These are phyloP conservation scores for Rotaria macrura DNA, from an alignment of 2,888 invertebrate genomes.

Conservation along the genomic window DNA sequence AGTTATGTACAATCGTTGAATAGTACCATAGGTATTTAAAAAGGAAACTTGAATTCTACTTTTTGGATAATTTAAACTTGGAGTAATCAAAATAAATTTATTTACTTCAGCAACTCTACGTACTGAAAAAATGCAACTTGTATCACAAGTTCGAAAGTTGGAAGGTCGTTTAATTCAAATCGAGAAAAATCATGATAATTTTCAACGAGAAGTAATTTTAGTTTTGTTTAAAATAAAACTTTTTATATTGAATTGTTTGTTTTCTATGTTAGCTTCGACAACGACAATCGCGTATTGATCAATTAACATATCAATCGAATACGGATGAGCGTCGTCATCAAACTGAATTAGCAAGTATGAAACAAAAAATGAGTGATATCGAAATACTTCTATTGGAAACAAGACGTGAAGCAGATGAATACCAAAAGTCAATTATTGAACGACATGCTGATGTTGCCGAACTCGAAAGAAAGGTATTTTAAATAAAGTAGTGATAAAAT, in stretches of 20 bases:
- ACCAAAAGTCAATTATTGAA: slow-evolving; percentile 44
- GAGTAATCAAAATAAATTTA: no score
- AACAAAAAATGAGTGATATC: slow-evolving; percentile 41
- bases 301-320: slow-evolving; percentile 44
- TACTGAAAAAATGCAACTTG: slow-evolving; percentile 45
- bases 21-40: slow-evolving; percentile 42
- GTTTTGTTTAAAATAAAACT: background rate
- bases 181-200: slow-evolving; percentile 36
- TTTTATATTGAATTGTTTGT: background rate
- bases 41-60: background rate
- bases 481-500: no score
- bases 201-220: background rate
- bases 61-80: no score
- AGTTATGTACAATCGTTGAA: slow-evolving; percentile 44
- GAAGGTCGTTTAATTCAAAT: slow-evolving; percentile 42
- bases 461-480: slow-evolving; percentile 41
- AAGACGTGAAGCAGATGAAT: slow-evolving; percentile 47
- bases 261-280: slow-evolving; percentile 36
- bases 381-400: slow-evolving; percentile 44
- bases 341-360: slow-evolving; percentile 41
- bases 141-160: slow-evolving; percentile 44
- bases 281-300: slow-evolving; percentile 43
- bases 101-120: slow-evolving; percentile 35
- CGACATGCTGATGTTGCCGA: slow-evolving; percentile 44
- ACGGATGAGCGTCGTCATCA: slow-evolving; percentile 40